Evolutionary conservation across 2,113 vertebrate genomes (phyloP), one percentile per base, ranked within the genome.

Genomic region (Gobiocypris rarus): DNA sequence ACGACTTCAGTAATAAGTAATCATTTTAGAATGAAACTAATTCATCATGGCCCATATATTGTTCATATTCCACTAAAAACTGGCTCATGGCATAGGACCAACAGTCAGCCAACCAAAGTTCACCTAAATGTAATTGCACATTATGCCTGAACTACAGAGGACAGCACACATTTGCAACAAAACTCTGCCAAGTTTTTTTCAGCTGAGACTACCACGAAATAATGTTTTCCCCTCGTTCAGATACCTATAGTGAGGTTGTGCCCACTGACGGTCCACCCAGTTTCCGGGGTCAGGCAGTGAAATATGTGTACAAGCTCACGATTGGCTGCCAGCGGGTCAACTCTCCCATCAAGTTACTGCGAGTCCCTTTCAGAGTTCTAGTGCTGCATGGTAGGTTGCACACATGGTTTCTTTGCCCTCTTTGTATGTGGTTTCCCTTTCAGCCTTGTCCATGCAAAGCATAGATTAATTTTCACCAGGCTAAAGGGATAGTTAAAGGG

Each of bases 261-360:
- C 98, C 98, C 0, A 84, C 93, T 0, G 96, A 99, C 0, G 98
- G 96, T 28, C 97, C 98, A 2, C 98, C 98, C 2, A 99, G 97
- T 41, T 99, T 99, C 89, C 96, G 98, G 3, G 98, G 98, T 1
- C 98, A 99, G 91, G 95, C 97, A 0, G 98, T 99, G 84, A 99
- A 99, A 89, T 99, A 99, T 0, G 97, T 98, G 84, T 99, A 99
- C 93, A 99, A 99, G 89, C 90, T 99, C 91, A 99, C 98, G 69
- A 96, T 99, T 2, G 98, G 98, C 92, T 99, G 98, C 92, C 98
- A 99, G 92, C 95, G 98, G 1, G 98, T 99, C 89, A 98, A 98
- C 93, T 99, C 96, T 0, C 97, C 98, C 58, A 99, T 99, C 94
- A 98, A 98, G 87, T 95, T 99, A 0, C 95, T 99, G 38, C 90